Evolutionary conservation across 2,888 invertebrate genomes (phyloP).

Genomic region (Nebria brevicollis): DNA sequence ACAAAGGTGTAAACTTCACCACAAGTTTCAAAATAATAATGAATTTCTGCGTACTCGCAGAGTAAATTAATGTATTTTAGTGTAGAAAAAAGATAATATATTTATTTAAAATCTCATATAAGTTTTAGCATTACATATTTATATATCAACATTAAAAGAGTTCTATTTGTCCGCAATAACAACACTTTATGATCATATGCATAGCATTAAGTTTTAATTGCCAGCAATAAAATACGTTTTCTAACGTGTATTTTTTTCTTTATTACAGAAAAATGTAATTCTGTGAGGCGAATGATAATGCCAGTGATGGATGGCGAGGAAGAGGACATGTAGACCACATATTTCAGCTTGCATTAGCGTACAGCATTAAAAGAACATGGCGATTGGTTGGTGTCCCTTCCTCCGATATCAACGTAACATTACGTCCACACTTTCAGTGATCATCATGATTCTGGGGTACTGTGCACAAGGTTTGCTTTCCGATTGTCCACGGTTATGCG

Average conservation of each 20-base stretch:
- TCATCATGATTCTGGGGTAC: constrained; percentile 56
- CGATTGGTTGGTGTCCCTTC: constrained; percentile 11
- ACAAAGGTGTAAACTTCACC: no score
- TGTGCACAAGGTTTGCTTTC: constrained; percentile 64
- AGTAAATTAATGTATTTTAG: no score
- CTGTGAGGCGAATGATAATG: neutral
- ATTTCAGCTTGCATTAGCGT: constrained; percentile 15
- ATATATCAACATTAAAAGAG: neutral
- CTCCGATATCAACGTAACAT: constrained; percentile 17
- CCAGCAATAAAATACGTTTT: neutral
- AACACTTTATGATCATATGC: neutral
- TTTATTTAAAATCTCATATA: no score
- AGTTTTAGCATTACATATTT: no score
- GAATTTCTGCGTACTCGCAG: no score
- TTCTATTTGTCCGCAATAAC: neutral
- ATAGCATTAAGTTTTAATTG: neutral
- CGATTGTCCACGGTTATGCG: constrained; percentile 80
- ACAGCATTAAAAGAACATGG: constrained; percentile 5
- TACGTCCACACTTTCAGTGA: constrained; percentile 30
- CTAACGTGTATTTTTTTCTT: neutral
- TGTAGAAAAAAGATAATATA: no score
- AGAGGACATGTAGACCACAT: constrained; percentile 36
- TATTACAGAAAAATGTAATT: constrained; percentile 21
- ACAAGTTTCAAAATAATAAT: no score
- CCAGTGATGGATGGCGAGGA: constrained; percentile 36